Evolutionary conservation across 92 coral and sea anemone species (phyloP).

Genomic region (Pocillopora meandrina): DNA sequence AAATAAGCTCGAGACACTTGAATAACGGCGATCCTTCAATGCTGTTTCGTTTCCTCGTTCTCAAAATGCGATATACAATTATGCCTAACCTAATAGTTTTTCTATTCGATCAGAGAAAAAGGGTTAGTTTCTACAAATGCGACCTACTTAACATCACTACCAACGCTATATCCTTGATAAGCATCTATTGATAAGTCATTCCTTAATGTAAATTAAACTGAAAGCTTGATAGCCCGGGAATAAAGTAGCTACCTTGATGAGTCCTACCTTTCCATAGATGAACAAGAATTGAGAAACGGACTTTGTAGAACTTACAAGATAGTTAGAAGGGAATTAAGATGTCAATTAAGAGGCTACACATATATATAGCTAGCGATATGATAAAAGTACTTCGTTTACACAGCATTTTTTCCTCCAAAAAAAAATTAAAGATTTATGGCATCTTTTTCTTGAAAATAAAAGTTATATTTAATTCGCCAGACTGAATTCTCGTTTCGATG

Average conservation of each 20-base stretch:
- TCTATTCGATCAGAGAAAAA: background rate
- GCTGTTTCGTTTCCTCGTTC: background rate
- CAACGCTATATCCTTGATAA: background rate
- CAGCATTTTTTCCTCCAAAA: too few species aligned
- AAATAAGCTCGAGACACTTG: background rate
- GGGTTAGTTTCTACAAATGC: background rate
- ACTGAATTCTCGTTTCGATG: background rate
- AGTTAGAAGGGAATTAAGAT: too few species aligned
- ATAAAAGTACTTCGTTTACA: too few species aligned
- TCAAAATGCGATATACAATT: background rate
- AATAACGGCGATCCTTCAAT: background rate
- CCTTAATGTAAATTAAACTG: background rate
- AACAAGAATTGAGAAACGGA: too few species aligned
- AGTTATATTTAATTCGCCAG: too few species aligned
- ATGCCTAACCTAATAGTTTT: background rate
- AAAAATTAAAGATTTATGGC: too few species aligned
- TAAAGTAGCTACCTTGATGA: background rate
- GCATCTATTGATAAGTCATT: background rate
- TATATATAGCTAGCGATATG: too few species aligned
- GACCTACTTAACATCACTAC: background rate
- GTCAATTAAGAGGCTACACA: too few species aligned
- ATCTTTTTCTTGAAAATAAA: too few species aligned
- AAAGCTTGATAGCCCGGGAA: background rate
- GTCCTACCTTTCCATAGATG: background rate
- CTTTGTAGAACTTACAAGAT: too few species aligned